Base-by-base conservation (phyloP, 2,797 vertebrate genomes). In the Eospalax fontanierii region DNA sequence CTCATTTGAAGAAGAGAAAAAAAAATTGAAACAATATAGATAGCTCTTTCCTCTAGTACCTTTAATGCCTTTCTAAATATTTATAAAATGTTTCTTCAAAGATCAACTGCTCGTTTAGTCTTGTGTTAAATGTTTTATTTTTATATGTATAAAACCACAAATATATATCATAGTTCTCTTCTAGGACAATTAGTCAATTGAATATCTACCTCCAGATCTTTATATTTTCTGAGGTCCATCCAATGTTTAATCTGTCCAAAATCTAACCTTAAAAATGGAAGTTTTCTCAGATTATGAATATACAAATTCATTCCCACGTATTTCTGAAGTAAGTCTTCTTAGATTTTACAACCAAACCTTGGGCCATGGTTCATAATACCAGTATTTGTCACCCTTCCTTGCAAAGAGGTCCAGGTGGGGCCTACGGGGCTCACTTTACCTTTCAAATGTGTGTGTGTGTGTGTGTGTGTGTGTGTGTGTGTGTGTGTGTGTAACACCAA, bases 291-390 rank as follows among this genome's bases (percentile, higher is more conserved):
- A 50, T 50, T 68, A 46, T 38, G 2, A 84, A 82, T 75, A 38
- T 35, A 38, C 18, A 90, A 92, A 94, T 30, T 86, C 15, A 24
- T 86, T 93, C 61, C 66, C 30, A 66, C 54, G 46, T 50, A 46
- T 84, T 96, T 83, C 54, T 82, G 79, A 80, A 89, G 10, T 83
- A 70, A 94, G 15, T 30, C 65, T 46, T 83, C 30, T 91, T 63
- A 61, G 19, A 75, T 78, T 16, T 24, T 16, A 40, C 33, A 65
- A 59, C 57, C 75, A 4, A 71, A 81, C 26, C 65, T 87, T 46
- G 7, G 26, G 26, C 21, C 14, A 2, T 35, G 46, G 2, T 71
- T 61, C 22, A 79, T 71, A 74, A 4, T 91, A n/a, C 2, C 54
- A 92, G 50, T 81, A 86, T 46, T 82, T 46, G 54, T 54, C 91